These are phyloP conservation scores for Coleophora deauratella DNA, from an alignment of 2,888 invertebrate genomes.

Conservation along the genomic window DNA sequence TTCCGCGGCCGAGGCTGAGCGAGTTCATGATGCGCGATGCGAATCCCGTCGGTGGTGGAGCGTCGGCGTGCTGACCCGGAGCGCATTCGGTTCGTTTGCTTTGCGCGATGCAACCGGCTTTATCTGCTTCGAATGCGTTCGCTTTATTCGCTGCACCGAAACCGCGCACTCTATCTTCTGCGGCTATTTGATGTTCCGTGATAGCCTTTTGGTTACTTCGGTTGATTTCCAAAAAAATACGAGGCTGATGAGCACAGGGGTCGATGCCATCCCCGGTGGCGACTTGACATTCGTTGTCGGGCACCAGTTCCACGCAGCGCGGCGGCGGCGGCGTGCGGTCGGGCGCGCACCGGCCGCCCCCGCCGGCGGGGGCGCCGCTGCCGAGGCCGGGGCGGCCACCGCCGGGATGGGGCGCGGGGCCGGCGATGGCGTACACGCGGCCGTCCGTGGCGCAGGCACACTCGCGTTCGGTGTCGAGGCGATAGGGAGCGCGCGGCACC, in stretches of 20 bases:
- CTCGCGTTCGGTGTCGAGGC: constrained; percentile 22
- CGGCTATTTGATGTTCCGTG: too few relatives aligned
- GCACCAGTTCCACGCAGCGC: constrained; percentile 20
- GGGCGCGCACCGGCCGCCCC: constrained; percentile 17
- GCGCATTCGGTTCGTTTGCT: background rate
- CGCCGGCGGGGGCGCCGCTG: constrained; percentile 21
- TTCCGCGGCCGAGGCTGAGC: constrained; percentile 11
- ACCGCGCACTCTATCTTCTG: background rate
- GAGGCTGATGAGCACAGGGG: constrained; percentile 40
- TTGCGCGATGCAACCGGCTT: background rate
- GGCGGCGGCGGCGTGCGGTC: constrained; percentile 25
- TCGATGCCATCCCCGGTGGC: constrained; percentile 18
- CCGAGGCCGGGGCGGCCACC: constrained; percentile 16
- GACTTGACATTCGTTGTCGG: constrained; percentile 28
- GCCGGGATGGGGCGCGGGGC: too few relatives aligned
- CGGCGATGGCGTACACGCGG: constrained; percentile 20
- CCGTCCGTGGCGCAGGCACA: constrained; percentile 33
- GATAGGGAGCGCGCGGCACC: constrained; percentile 10
- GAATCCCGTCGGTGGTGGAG: background rate
- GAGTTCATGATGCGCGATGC: constrained; percentile 20
- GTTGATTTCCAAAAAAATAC: constrained; percentile 32
- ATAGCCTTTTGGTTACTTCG: constrained; percentile 15
- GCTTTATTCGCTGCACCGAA: background rate
- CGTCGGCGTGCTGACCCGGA: constrained; percentile 7
- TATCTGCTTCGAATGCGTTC: background rate